These are phyloP conservation scores for Stegophylla sp. DNA, from an alignment of 2,888 invertebrate species.

Conservation along the genomic window DNA sequence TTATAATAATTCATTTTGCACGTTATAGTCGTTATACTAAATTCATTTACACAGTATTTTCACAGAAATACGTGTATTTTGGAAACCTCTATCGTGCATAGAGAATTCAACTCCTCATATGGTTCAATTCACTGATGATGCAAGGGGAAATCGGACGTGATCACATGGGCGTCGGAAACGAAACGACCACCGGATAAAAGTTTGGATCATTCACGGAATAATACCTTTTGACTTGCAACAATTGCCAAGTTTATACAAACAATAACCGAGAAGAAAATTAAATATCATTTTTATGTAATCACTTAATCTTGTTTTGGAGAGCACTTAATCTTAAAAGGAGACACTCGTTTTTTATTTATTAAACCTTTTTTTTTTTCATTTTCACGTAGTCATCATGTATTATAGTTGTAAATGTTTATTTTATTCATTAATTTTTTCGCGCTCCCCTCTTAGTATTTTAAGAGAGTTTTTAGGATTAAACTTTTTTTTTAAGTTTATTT, in stretches of 20 bases:
- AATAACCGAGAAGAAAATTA: not conserved
- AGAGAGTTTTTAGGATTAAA: not conserved
- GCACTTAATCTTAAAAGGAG: slow-evolving; percentile 16
- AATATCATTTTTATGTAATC: not conserved
- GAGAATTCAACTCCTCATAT: not conserved
- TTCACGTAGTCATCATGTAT: not conserved
- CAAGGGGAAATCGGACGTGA: not conserved
- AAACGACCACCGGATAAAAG: slow-evolving; percentile 15
- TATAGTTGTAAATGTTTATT: slow-evolving; percentile 6
- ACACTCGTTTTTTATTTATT: not conserved
- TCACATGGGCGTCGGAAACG: slow-evolving; percentile 3
- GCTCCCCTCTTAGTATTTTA: not conserved
- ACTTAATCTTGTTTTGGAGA: not conserved
- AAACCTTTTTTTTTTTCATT: not conserved
- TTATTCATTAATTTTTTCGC: slow-evolving; percentile 16
- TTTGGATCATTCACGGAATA: not conserved
- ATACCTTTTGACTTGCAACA: slow-evolving; percentile 10
- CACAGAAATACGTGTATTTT: not conserved
- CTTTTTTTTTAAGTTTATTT: too few relatives aligned
- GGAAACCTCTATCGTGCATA: not conserved
- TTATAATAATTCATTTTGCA: too few relatives aligned
- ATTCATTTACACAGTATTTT: too few relatives aligned
- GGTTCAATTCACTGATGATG: slow-evolving; percentile 14
- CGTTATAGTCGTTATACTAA: too few relatives aligned
- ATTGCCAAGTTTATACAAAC: not conserved